Evolutionary conservation across 2,888 invertebrate genomes (phyloP).

Genomic region (Eutolmus rufibarbis): DNA sequence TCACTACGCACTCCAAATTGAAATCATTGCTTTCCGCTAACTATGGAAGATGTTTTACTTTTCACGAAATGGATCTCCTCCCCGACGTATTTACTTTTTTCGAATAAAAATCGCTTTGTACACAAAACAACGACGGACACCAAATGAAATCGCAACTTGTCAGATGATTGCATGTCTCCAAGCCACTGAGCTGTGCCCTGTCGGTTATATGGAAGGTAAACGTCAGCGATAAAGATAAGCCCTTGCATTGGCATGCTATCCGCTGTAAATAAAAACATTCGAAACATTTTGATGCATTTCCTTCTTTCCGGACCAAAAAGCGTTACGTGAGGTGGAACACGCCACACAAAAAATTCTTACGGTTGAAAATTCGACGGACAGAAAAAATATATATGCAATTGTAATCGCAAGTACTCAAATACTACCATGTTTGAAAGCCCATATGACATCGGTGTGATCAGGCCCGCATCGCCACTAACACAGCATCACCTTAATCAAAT

Average conservation of each 20-base stretch:
- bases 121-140: slow-evolving; percentile 1
- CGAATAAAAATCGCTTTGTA: background rate
- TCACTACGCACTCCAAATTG: background rate
- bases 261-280: background rate
- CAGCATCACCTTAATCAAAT: too few species aligned
- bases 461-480: too few species aligned
- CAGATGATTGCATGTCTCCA: slow-evolving; percentile 19
- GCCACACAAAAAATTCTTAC: too few species aligned
- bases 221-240: background rate
- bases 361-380: too few species aligned
- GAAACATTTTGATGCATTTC: background rate
- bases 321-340: too few species aligned
- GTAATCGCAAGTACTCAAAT: too few species aligned
- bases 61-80: background rate
- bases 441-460: too few species aligned
- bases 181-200: background rate
- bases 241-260: background rate
- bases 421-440: too few species aligned
- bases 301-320: background rate
- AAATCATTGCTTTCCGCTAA: background rate
- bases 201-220: background rate
- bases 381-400: too few species aligned
- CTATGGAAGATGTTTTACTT: background rate
- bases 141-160: background rate
- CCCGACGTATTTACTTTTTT: background rate